Conservation (phyloP, 2,113 vertebrate species). For the Brevimyrus niger region DNA sequence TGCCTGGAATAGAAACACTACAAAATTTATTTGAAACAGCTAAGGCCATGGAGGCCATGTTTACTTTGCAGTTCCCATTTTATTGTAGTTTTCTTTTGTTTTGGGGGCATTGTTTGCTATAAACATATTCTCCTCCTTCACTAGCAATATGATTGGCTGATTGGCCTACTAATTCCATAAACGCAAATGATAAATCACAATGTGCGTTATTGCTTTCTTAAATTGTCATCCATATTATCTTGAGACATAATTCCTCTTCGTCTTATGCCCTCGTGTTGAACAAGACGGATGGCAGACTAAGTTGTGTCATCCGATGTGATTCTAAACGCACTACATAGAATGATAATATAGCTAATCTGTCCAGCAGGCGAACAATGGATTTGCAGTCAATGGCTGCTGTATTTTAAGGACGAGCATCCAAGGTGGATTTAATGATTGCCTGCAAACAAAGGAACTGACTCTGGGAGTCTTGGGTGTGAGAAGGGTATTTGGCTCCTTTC, state of each 20-base stretch:
- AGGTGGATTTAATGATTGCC: slow-evolving; percentile 52
- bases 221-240: slow-evolving; percentile 33
- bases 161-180: neutral
- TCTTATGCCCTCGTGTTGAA: slow-evolving; percentile 29
- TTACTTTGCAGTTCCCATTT: neutral
- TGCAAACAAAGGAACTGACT: slow-evolving; percentile 47
- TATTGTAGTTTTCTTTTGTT: neutral
- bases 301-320: slow-evolving; percentile 33
- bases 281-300: slow-evolving; percentile 34
- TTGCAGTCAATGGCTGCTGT: slow-evolving; percentile 16
- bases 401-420: slow-evolving; percentile 35
- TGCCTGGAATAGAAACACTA: neutral
- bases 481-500: slow-evolving; percentile 41
- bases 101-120: neutral
- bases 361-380: slow-evolving; percentile 20
- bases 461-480: slow-evolving; percentile 35
- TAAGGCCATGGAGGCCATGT: neutral
- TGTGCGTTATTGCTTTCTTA: neutral
- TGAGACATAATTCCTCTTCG: slow-evolving; percentile 38
- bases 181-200: neutral
- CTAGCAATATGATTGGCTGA: neutral
- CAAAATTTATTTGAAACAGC: neutral
- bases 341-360: slow-evolving; percentile 36
- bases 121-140: neutral
- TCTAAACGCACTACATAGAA: slow-evolving; percentile 29